Percentiles rank a stretch among this genome's conserved stretches.
Conservation (phyloP, 2,113 vertebrate genomes). For the Alouatta palliata region DNA sequence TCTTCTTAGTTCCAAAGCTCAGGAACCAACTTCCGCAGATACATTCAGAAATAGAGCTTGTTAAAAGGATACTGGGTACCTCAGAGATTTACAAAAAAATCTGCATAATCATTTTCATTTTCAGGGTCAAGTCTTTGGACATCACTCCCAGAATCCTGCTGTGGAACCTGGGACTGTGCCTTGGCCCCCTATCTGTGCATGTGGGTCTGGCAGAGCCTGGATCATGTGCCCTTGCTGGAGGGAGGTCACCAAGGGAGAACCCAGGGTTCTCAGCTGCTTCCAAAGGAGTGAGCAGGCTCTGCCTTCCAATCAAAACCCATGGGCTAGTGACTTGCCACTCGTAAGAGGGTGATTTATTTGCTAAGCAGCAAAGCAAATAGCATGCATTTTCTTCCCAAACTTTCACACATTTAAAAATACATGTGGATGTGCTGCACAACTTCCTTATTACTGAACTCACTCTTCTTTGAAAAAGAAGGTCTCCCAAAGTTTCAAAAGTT, state of each 20-base stretch:
- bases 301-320: neutral
- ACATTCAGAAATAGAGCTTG: slow-evolving; percentile 47
- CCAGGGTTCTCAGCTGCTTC: neutral
- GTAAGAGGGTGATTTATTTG: neutral
- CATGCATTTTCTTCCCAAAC: neutral
- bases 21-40: neutral
- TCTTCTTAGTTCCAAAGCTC: slow-evolving; percentile 18
- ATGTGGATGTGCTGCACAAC: neutral
- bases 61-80: neutral
- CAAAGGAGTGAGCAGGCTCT: neutral
- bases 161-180: neutral
- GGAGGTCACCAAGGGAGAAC: neutral
- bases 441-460: neutral
- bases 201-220: neutral
- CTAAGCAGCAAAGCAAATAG: neutral
- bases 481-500: neutral
- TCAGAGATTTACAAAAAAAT: neutral
- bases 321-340: neutral
- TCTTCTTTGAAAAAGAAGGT: neutral
- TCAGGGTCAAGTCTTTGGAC: neutral
- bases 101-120: neutral
- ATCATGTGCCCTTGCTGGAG: neutral
- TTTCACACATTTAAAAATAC: neutral
- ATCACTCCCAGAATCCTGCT: neutral
- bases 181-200: accelerated